Conservation (phyloP, 2,888 invertebrate genomes). For the Habroteleia sp. region DNA sequence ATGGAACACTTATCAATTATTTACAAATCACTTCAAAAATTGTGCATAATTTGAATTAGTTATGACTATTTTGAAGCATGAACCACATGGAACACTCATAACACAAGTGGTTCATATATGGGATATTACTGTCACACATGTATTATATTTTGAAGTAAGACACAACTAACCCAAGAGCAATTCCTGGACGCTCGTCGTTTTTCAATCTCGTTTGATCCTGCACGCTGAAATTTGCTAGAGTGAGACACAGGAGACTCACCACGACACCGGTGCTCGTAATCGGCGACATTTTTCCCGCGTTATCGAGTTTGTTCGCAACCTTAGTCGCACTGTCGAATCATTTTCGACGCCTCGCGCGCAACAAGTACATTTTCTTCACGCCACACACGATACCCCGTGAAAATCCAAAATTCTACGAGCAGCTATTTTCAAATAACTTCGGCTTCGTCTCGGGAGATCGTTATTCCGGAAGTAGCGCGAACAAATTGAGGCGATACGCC, state of each 20-base stretch:
- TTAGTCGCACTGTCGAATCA: constrained; percentile 8
- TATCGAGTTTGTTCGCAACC: constrained; percentile 2
- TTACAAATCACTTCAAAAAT: too few relatives aligned
- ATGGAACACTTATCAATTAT: too few relatives aligned
- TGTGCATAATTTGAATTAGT: too few relatives aligned
- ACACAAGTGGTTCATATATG: too few relatives aligned
- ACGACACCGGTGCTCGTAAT: constrained; percentile 8
- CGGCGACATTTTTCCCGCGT: constrained; percentile 19
- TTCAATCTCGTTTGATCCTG: constrained; percentile 28
- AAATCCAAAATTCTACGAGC: constrained; percentile 24
- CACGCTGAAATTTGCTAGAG: constrained; percentile 2
- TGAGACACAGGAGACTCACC: constrained; percentile 17
- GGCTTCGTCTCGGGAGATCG: constrained; percentile 21
- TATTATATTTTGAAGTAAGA: too few relatives aligned
- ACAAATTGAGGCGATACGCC: constrained; percentile 37
- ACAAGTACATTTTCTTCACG: constrained; percentile 32
- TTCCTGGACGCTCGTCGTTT: constrained; percentile 16
- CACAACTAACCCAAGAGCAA: constrained; percentile 32
- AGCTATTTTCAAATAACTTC: constrained; percentile 11
- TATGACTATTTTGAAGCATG: too few relatives aligned
- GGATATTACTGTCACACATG: too few relatives aligned
- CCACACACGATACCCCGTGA: constrained; percentile 2
- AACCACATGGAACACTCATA: too few relatives aligned
- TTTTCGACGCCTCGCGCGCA: constrained; percentile 38
- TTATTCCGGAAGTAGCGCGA: constrained; percentile 49